phyloP scores from a whole-genome alignment of 2,888 invertebrate genomes.

The Scaptomyza tumidula region DNA sequence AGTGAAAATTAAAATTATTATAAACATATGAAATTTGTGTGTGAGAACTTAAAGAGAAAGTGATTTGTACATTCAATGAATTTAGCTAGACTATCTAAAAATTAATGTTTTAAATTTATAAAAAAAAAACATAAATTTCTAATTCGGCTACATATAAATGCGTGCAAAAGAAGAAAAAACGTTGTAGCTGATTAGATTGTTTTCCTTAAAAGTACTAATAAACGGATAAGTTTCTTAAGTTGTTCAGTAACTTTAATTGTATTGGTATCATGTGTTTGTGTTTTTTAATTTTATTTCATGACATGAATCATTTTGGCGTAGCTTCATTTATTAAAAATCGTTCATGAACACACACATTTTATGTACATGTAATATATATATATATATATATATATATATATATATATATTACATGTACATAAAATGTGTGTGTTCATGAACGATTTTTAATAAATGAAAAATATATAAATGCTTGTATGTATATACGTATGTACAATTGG shows the following conservation, averaged over 20 bases:
- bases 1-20: background rate
- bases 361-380: no score
- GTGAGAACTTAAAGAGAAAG: constrained; percentile 4
- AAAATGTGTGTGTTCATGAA: no score
- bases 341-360: constrained; percentile 33
- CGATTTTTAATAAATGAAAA: no score
- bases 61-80: background rate
- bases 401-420: no score
- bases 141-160: background rate
- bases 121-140: background rate
- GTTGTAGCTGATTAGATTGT: background rate
- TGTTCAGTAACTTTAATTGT: background rate
- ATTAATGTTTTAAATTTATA: no score
- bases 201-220: background rate
- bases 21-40: constrained; percentile 15
- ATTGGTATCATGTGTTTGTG: constrained; percentile 13
- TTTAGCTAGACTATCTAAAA: no score
- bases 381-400: no score
- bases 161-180: background rate
- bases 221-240: background rate
- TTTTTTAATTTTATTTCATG: constrained; percentile 22
- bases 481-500: constrained; percentile 62
- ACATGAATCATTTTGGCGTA: constrained; percentile 47
- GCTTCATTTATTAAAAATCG: constrained; percentile 28
- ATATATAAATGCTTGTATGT: constrained; percentile 26